Evolutionary conservation across 1,140 invertebrate species (phyloP), one percentile per base, ranked within the genome.

Genomic region (Drosophila kanapiae): DNA sequence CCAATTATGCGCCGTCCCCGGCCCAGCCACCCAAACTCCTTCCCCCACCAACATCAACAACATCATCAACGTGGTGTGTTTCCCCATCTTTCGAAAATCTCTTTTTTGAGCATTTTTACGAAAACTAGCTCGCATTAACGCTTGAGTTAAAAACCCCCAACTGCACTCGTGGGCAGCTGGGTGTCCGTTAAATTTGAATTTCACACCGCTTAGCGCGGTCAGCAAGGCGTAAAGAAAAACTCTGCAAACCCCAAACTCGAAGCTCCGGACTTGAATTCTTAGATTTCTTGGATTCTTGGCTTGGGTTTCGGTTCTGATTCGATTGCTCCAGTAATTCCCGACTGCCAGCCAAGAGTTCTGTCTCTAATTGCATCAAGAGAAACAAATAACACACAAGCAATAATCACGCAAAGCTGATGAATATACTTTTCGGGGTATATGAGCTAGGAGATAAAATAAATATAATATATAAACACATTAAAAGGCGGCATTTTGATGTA

Each of bases 71-170:
- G 14, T 33, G 9, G 37, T n/a, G n/a, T n/a, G 9, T 60, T 35
- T 47, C 23, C 31, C 38, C 47, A 70, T 68, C 62, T 67, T 29
- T 35, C 40, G 16, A 51, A 70, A 56, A 56, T 35, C 43, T 51
- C 62, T 68, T 58, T 64, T 78, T 51, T 53, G 35, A 33, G 38
- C 27, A 23, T 42, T 51, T 53, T 67, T 37, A 86, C 90, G 81
- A 90, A 88, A 90, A 88, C 81, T 76, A 63, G 81, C 78, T 90
- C 85, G 51, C 79, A 85, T 88, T 88, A 88, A 88, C 81, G 85
- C 85, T 79, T 82, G 57, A 78, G 56, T 49, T 48, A 33, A 61
- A 70, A 56, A 54, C 13, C 8, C 8, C 51, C 37, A 64, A 75
- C 31, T 86, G 78, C 78, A 85, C 74, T 72, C 56, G 43, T 65